Conservation (phyloP, 2,797 vertebrate genomes). For the Catamblyrhynchus diadema region DNA sequence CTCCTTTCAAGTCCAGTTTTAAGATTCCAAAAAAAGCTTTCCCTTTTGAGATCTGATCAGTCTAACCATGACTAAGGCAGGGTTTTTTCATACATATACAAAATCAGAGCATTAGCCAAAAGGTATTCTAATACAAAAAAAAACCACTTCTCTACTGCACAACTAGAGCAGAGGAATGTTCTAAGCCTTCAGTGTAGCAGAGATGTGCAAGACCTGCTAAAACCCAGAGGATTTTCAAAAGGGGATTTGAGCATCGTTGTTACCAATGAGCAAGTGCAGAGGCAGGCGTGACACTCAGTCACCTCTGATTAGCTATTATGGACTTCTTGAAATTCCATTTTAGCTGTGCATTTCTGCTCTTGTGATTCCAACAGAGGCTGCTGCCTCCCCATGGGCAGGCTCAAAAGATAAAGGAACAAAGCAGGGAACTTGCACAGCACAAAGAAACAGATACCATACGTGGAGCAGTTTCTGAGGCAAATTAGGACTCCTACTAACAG, state of each 20-base stretch:
- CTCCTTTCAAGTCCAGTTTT: constrained; percentile 14
- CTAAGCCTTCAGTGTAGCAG: constrained; percentile 1
- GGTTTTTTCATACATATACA: not conserved
- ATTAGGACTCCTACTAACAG: not conserved
- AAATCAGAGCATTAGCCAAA: constrained; percentile 18
- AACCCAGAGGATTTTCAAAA: constrained; percentile 16
- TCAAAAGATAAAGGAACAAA: constrained; percentile 46
- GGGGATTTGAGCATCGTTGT: not conserved
- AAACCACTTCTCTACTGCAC: not conserved
- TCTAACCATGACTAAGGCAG: not conserved
- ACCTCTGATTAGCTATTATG: constrained; percentile 9
- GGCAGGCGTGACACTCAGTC: constrained; percentile 11
- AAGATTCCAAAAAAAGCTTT: not conserved
- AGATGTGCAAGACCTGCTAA: constrained; percentile 26
- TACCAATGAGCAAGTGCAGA: constrained; percentile 8
- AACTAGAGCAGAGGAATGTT: not conserved
- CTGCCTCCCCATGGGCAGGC: not conserved
- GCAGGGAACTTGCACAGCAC: constrained; percentile 21
- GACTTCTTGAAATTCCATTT: constrained; percentile 11
- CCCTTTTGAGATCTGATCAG: not conserved
- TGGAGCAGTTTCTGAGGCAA: constrained; percentile 30
- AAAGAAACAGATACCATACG: not conserved
- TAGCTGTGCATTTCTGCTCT: constrained; percentile 16
- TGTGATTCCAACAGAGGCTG: constrained; percentile 24
- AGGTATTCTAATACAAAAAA: constrained; percentile 10